These are phyloP conservation scores for Zeugodacus cucurbitae DNA, from an alignment of 1,140 invertebrate species.

Conservation along the genomic window DNA sequence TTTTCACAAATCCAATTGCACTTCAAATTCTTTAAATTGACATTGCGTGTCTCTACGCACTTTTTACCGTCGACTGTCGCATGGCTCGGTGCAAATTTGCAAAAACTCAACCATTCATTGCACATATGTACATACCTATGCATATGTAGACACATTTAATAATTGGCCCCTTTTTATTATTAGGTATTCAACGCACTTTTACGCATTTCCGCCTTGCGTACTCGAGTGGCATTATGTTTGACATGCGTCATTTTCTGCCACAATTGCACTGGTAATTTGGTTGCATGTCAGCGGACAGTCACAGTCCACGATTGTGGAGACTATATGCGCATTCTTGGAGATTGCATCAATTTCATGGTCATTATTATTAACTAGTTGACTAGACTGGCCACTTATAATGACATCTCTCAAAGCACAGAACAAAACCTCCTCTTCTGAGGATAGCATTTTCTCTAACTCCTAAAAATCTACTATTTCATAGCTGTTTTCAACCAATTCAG, in stretches of 20 bases:
- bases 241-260: constrained; percentile 18
- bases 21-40: neutral
- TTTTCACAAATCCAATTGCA: neutral
- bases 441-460: no score
- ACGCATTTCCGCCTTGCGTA: neutral
- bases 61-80: neutral
- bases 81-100: neutral
- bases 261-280: neutral
- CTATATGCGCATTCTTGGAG: neutral
- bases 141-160: neutral
- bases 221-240: neutral
- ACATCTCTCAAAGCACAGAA: no score
- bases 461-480: no score
- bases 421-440: no score
- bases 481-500: no score
- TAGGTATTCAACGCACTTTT: neutral
- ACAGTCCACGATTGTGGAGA: neutral
- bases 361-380: neutral
- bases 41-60: neutral
- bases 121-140: neutral
- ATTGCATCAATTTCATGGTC: neutral
- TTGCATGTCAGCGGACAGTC: neutral
- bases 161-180: neutral
- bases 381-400: no score
- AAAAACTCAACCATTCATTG: neutral